Evolutionary conservation across 1,140 invertebrate species (phyloP).

Genomic region (Drosophila kohkoa): DNA sequence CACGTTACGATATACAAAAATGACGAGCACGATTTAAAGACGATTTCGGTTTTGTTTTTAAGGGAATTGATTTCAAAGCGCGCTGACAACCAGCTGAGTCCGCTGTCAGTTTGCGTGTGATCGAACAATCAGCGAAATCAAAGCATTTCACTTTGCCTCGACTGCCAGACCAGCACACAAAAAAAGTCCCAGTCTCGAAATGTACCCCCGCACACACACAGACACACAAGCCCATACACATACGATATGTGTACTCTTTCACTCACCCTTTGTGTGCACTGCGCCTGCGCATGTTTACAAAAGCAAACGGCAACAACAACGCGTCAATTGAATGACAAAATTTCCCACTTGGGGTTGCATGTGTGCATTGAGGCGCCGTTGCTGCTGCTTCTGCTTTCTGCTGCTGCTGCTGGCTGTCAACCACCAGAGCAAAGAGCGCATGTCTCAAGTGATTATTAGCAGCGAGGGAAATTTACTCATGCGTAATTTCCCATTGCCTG

Average conservation of each 20-base stretch:
- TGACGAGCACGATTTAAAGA: slow-evolving; percentile 5
- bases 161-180: not conserved
- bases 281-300: slow-evolving; percentile 81
- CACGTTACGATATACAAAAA: not conserved
- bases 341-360: slow-evolving; percentile 68
- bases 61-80: slow-evolving; percentile 23
- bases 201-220: slow-evolving; percentile 62
- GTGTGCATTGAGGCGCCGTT: slow-evolving; percentile 2
- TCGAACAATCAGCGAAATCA: slow-evolving; percentile 81
- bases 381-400: not conserved
- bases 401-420: slow-evolving; percentile 29
- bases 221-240: slow-evolving; percentile 15
- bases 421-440: slow-evolving; percentile 57
- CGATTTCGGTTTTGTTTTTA: not conserved
- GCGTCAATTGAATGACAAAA: slow-evolving; percentile 49
- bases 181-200: slow-evolving; percentile 69
- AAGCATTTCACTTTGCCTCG: slow-evolving; percentile 81
- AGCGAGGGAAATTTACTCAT: slow-evolving; percentile 76
- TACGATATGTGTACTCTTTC: slow-evolving; percentile 23
- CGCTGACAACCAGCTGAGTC: slow-evolving; percentile 79
- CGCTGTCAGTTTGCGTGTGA: slow-evolving; percentile 84
- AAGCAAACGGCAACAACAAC: slow-evolving; percentile 62
- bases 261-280: slow-evolving; percentile 34
- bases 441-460: slow-evolving; percentile 79
- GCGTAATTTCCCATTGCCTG: slow-evolving; percentile 62